Percentiles rank a stretch among this genome's conserved stretches.
These are phyloP conservation scores for Drosophila mayri DNA, from an alignment of 1,140 invertebrate genomes.

Conservation along the genomic window DNA sequence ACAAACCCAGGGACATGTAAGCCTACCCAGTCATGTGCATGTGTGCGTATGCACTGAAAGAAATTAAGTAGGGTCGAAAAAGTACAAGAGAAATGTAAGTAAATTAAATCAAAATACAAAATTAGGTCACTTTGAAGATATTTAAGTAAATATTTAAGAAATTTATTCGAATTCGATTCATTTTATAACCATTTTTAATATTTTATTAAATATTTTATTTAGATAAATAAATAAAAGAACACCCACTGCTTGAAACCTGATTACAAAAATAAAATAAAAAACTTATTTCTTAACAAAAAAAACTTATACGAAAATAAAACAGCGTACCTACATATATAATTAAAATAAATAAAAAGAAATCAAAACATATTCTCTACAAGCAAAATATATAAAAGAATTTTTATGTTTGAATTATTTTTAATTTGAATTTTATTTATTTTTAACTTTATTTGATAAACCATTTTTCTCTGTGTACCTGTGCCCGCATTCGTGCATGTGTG, in stretches of 20 bases:
- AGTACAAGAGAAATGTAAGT: background rate
- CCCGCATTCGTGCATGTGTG: constrained; percentile 6
- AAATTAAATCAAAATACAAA: background rate
- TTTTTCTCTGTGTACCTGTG: constrained; percentile 7
- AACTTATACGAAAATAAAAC: no score
- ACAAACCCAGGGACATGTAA: constrained; percentile 33
- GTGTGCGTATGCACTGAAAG: constrained; percentile 18
- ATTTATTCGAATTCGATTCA: background rate
- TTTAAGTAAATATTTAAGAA: background rate
- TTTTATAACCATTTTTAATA: background rate
- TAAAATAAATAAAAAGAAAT: no score
- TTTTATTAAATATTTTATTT: no score
- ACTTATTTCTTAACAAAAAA: no score
- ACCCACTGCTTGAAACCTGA: no score
- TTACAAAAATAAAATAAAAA: no score
- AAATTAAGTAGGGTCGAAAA: background rate
- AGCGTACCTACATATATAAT: no score
- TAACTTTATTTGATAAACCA: background rate
- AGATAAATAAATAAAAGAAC: no score
- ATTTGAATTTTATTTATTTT: background rate
- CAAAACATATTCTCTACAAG: no score
- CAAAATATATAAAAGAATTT: no score
- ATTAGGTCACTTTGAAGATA: background rate
- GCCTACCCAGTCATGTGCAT: background rate
- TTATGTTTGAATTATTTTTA: no score